These are phyloP conservation scores for Microcebus murinus DNA, from an alignment of 2,113 vertebrate species.

Conservation along the genomic window DNA sequence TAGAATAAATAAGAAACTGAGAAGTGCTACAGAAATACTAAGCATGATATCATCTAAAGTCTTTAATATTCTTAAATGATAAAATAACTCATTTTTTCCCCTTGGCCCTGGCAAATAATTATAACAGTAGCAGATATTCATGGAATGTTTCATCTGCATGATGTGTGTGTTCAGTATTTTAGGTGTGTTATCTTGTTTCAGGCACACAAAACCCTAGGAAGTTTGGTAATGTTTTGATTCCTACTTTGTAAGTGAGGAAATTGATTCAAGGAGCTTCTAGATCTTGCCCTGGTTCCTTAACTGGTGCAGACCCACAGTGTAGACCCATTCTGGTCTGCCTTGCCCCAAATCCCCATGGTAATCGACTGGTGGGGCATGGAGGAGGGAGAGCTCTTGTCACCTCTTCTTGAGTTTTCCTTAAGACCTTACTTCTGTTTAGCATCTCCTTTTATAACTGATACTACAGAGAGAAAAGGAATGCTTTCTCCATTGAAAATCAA, in stretches of 20 bases:
- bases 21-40: background rate
- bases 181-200: background rate
- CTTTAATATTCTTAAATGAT: background rate
- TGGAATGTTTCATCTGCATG: background rate
- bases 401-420: background rate
- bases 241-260: background rate
- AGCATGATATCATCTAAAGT: background rate
- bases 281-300: background rate
- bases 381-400: background rate
- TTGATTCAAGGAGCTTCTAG: background rate
- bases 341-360: background rate
- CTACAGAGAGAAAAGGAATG: background rate
- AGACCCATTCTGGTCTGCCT: background rate
- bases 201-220: background rate
- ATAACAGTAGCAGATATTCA: background rate
- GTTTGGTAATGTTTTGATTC: background rate
- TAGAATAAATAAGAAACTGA: conserved; percentile 58
- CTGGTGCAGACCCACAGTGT: too few species aligned
- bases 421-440: background rate
- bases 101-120: background rate
- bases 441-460: background rate
- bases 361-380: too few species aligned
- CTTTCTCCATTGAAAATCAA: background rate
- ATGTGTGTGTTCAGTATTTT: background rate
- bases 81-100: background rate